phyloP scores from a whole-genome alignment of 1,140 invertebrate species.

The Cotesia vestalis region DNA sequence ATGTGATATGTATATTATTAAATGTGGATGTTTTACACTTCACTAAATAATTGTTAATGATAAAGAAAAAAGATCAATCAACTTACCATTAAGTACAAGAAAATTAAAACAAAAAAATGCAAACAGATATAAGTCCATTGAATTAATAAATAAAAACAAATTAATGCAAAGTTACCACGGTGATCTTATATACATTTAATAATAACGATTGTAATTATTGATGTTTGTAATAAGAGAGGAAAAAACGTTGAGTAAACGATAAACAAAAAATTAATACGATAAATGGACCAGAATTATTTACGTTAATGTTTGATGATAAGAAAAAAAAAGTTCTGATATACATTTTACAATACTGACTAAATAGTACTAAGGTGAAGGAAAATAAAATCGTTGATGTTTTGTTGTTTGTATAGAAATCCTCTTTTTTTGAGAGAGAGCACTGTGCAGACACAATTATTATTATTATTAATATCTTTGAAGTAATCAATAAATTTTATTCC shows the following conservation, averaged over 20 bases:
- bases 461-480: not conserved
- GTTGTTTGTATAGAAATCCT: not conserved
- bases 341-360: constrained; percentile 15
- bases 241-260: not conserved
- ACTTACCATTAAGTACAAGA: constrained; percentile 12
- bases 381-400: constrained; percentile 11
- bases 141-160: not conserved
- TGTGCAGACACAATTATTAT: not conserved
- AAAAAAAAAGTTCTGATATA: constrained; percentile 23
- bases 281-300: constrained; percentile 31
- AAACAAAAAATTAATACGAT: not conserved
- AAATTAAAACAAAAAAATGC: constrained; percentile 2
- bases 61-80: constrained; percentile 4
- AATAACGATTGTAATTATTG: constrained; percentile 10
- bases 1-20: not conserved
- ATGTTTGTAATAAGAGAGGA: not conserved
- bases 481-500: no score
- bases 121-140: no score
- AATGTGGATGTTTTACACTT: not conserved
- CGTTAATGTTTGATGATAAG: constrained; percentile 4
- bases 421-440: not conserved
- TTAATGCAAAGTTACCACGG: constrained; percentile 16
- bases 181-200: constrained; percentile 19
- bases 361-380: not conserved
- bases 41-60: no score